phyloP scores from a whole-genome alignment of 2,113 vertebrate species.

The Conger conger region DNA sequence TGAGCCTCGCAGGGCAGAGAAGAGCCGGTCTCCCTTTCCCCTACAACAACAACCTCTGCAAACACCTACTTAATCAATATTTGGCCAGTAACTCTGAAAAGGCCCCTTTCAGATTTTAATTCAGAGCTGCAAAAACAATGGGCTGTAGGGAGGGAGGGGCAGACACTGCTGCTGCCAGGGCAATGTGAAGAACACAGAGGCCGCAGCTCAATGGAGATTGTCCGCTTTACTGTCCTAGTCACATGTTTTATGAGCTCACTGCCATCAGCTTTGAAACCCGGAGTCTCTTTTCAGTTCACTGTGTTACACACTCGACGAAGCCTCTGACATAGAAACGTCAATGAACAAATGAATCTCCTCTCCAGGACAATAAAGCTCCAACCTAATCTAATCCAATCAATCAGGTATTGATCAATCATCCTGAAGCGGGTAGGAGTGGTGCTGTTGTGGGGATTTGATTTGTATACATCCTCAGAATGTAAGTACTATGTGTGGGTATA shows the following conservation, averaged over 20 bases:
- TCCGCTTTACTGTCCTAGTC: not conserved
- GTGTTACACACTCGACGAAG: not conserved
- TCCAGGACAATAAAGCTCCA: not conserved
- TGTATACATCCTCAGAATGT: no score
- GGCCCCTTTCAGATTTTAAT: slow-evolving; percentile 97
- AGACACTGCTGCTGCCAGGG: not conserved
- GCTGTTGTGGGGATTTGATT: not conserved
- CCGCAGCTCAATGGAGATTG: not conserved
- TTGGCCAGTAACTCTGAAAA: slow-evolving; percentile 91
- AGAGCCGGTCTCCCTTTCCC: slow-evolving; percentile 77
- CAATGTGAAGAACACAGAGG: not conserved
- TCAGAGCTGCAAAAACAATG: slow-evolving; percentile 81
- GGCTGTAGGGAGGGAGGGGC: not conserved
- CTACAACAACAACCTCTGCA: slow-evolving; percentile 87
- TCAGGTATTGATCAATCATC: no score
- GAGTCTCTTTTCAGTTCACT: not conserved
- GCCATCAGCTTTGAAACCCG: not conserved
- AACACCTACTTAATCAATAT: slow-evolving; percentile 99
- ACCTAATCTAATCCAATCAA: no score
- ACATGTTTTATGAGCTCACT: not conserved
- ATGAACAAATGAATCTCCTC: not conserved
- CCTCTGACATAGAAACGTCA: not conserved
- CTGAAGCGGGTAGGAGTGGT: not conserved
- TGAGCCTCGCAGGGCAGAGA: slow-evolving; percentile 80
- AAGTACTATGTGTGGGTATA: no score